Conservation (phyloP, 1,140 invertebrate species). For the Chrysoperla carnea region DNA sequence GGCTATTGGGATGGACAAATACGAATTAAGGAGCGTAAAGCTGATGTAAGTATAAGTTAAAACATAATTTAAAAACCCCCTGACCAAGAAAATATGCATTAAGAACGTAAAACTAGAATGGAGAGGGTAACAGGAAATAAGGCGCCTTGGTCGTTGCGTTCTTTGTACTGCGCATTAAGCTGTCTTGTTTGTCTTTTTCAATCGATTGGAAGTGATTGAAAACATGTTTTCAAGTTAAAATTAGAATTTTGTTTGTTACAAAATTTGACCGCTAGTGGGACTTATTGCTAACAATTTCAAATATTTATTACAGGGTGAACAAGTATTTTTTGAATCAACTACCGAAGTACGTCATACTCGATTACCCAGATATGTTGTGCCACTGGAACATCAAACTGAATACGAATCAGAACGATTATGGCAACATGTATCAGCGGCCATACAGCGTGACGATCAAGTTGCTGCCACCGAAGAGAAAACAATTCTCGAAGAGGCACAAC, state of each 20-base stretch:
- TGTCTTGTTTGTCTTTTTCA: too few species aligned
- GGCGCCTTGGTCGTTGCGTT: too few species aligned
- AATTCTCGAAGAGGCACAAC: constrained; percentile 68
- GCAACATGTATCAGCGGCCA: constrained; percentile 67
- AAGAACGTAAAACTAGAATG: too few species aligned
- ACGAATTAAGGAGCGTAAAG: constrained; percentile 59
- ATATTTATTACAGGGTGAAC: constrained; percentile 38
- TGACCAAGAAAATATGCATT: too few species aligned
- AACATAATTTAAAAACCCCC: background rate
- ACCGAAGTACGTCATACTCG: constrained; percentile 45
- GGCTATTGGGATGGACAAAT: constrained; percentile 89
- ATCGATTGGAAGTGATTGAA: too few species aligned
- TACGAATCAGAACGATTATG: constrained; percentile 79
- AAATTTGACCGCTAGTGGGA: background rate
- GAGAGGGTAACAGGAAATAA: too few species aligned
- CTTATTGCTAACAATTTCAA: constrained; percentile 2
- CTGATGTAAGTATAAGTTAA: constrained; percentile 39
- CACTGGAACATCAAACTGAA: constrained; percentile 53
- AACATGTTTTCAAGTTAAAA: too few species aligned
- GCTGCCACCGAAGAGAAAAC: constrained; percentile 83
- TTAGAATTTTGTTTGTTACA: constrained; percentile 2
- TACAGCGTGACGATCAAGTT: constrained; percentile 58
- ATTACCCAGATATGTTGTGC: constrained; percentile 61
- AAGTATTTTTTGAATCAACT: constrained; percentile 56
- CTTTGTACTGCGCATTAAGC: too few species aligned